A percentile compares a stretch with the other conserved stretches of the same genome.
phyloP scores from a whole-genome alignment of 2,888 invertebrate genomes.

The Caenorhabditis afra region DNA sequence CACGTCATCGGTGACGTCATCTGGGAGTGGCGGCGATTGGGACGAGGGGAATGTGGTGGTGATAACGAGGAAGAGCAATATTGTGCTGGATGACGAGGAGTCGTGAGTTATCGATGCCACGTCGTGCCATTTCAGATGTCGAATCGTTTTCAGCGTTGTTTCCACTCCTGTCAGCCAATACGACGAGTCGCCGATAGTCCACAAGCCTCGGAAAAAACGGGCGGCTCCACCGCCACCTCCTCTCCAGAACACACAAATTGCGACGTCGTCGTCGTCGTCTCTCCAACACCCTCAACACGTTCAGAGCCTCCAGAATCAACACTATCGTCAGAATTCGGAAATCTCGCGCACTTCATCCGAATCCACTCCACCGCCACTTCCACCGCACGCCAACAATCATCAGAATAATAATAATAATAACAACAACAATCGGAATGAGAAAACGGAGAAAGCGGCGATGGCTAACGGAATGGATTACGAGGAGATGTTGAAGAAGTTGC shows the following conservation, averaged over 20 bases:
- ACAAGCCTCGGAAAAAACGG: constrained; percentile 22
- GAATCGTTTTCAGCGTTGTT: constrained; percentile 30
- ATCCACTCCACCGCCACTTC: constrained; percentile 36
- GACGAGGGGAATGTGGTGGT: constrained; percentile 20
- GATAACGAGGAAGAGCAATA: constrained; percentile 47
- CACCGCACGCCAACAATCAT: constrained; percentile 23
- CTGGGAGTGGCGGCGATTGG: constrained; percentile 10
- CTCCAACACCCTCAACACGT: constrained; percentile 3
- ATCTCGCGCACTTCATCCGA: constrained; percentile 1
- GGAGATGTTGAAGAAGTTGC: constrained; percentile 37
- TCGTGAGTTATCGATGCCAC: too few species aligned
- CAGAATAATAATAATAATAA: neutral
- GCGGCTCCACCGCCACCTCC: constrained; percentile 41
- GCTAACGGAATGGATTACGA: constrained; percentile 30
- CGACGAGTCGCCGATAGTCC: constrained; percentile 41
- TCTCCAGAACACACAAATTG: neutral
- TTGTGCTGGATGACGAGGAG: constrained; percentile 51
- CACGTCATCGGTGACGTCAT: constrained; percentile 30
- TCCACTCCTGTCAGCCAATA: constrained; percentile 55
- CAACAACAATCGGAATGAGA: neutral
- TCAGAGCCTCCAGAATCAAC: neutral
- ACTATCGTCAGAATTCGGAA: constrained; percentile 8
- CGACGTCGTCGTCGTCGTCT: neutral
- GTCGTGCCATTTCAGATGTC: too few species aligned
- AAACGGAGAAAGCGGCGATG: neutral